Conservation (phyloP, 2,113 vertebrate species). For the Neolamprologus brichardi region DNA sequence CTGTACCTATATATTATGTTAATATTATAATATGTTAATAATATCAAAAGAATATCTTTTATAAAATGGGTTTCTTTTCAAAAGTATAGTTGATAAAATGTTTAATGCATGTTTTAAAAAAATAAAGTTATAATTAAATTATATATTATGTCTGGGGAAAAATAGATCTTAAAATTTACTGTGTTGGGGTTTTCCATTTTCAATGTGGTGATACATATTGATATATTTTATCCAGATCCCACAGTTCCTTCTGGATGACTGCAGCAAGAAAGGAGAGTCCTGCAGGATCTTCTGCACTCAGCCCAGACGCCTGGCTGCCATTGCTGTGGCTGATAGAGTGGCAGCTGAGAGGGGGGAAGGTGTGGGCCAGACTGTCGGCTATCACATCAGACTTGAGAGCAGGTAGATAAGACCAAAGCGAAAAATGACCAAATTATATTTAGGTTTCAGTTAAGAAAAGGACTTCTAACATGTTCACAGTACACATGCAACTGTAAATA, state of each 20-base stretch:
- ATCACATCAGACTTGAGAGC: slow-evolving; percentile 93
- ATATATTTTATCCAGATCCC: slow-evolving; percentile 78
- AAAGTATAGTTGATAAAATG: neutral
- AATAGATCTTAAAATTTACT: neutral
- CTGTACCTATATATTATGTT: neutral
- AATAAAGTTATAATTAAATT: neutral
- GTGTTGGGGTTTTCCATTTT: neutral
- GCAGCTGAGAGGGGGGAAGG: slow-evolving; percentile 89
- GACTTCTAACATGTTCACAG: neutral
- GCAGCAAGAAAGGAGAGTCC: slow-evolving; percentile 73
- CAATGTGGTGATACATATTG: neutral
- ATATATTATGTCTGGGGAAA: neutral
- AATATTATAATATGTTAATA: neutral
- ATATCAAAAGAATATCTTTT: neutral
- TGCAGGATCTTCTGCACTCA: slow-evolving; percentile 96
- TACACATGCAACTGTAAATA: neutral
- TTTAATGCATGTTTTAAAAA: neutral
- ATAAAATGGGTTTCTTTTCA: neutral
- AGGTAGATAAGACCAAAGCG: slow-evolving; percentile 67
- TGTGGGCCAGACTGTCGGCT: slow-evolving; percentile 89
- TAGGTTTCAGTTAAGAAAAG: neutral
- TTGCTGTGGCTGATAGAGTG: slow-evolving; percentile 92
- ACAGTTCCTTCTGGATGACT: slow-evolving; percentile 92
- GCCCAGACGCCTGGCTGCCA: slow-evolving; percentile 84
- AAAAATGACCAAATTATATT: neutral